phyloP scores from a whole-genome alignment of 2,888 invertebrate species.

The Cataglyphis altisquamis region DNA sequence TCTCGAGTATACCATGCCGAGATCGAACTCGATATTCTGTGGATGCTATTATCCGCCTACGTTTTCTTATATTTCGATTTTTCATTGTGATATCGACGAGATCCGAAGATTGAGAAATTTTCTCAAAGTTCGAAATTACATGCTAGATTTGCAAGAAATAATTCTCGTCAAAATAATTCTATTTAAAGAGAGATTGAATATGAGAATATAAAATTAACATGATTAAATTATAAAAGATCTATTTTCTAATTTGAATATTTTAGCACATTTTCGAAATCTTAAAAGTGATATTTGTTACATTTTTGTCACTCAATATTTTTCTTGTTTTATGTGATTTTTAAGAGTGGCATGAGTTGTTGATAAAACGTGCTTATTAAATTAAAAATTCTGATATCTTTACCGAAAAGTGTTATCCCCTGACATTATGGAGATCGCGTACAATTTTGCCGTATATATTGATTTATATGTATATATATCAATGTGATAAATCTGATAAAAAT shows the following conservation, averaged over 20 bases:
- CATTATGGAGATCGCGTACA: background rate
- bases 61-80: slow-evolving; percentile 34
- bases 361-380: background rate
- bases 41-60: slow-evolving; percentile 35
- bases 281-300: background rate
- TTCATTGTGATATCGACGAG: slow-evolving; percentile 31
- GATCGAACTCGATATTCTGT: slow-evolving; percentile 40
- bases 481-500: background rate
- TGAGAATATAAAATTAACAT: background rate
- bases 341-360: background rate
- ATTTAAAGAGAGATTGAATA: no score
- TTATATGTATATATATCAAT: background rate
- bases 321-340: background rate
- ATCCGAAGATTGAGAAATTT: slow-evolving; percentile 43
- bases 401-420: background rate
- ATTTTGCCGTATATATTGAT: background rate
- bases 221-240: background rate
- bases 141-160: background rate
- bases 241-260: background rate
- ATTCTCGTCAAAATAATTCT: slow-evolving; percentile 2
- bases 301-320: no score
- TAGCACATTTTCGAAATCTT: background rate
- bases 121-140: background rate
- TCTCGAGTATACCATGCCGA: slow-evolving; percentile 16
- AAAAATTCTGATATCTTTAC: background rate